Conservation (phyloP, 2,113 vertebrate genomes). For the Amazona vittata region DNA sequence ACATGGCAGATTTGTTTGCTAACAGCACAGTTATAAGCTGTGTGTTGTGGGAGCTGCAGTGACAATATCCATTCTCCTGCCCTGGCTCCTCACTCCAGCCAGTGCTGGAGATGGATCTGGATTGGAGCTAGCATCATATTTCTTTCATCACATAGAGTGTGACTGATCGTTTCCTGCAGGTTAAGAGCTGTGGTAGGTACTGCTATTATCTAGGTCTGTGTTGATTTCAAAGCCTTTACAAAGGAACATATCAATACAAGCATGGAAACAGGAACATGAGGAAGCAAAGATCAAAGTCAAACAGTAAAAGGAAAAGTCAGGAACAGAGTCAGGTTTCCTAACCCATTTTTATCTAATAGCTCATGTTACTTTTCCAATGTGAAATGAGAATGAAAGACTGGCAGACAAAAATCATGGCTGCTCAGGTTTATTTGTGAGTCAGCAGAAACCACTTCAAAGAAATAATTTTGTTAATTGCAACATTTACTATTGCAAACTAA, state of each 20-base stretch:
- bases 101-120: not conserved
- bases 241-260: not conserved
- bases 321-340: not conserved
- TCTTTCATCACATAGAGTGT: not conserved
- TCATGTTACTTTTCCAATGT: not conserved
- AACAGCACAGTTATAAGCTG: not conserved
- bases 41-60: not conserved
- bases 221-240: not conserved
- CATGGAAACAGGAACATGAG: not conserved
- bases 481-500: not conserved
- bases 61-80: not conserved
- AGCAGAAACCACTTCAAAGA: not conserved
- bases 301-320: not conserved
- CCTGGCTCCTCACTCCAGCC: not conserved
- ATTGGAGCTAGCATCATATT: rapidly evolving
- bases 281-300: not conserved
- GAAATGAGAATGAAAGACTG: not conserved
- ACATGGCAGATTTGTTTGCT: not conserved
- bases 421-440: not conserved
- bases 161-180: not conserved
- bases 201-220: not conserved
- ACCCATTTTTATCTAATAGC: not conserved
- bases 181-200: not conserved
- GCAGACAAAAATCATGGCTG: not conserved
- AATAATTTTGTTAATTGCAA: not conserved